Percentiles rank a stretch among this genome's conserved stretches.
phyloP scores from a whole-genome alignment of 2,113 vertebrate genomes.

The Pelmatolapia mariae region DNA sequence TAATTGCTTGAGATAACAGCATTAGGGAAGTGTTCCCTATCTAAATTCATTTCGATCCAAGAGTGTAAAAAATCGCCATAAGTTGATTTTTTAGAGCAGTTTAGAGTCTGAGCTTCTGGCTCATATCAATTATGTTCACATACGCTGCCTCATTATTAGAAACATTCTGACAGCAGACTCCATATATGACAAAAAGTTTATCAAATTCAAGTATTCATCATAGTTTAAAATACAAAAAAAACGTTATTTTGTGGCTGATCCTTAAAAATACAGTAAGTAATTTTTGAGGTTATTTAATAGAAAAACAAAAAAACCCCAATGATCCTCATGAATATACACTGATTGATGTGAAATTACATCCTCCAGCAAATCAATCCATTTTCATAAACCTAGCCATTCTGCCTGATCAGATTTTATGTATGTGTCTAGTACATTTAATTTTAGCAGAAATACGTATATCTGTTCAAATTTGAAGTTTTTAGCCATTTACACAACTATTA shows the following conservation, averaged over 20 bases:
- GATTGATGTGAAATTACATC: not conserved
- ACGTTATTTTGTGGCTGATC: too few species aligned
- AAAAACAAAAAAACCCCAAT: fast-evolving
- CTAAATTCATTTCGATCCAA: not conserved
- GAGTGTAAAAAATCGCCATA: not conserved
- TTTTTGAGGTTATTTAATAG: not conserved
- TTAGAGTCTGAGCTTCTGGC: not conserved
- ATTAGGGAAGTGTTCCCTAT: not conserved
- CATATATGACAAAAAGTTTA: not conserved
- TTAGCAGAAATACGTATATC: not conserved
- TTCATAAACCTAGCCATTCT: not conserved
- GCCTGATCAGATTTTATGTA: not conserved
- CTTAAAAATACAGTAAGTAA: not conserved
- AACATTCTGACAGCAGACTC: not conserved
- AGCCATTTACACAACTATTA: not conserved
- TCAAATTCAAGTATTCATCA: not conserved
- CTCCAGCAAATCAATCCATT: not conserved
- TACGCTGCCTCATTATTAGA: not conserved
- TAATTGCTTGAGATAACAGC: not conserved
- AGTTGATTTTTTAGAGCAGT: not conserved
- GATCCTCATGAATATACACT: not conserved
- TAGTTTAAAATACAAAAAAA: not conserved
- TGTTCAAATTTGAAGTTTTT: not conserved
- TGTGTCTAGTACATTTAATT: not conserved
- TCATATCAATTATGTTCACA: too few species aligned